Percentiles rank a stretch among this genome's conserved stretches.
Evolutionary conservation across 2,797 vertebrate species (phyloP).

Genomic region (Huso huso): DNA sequence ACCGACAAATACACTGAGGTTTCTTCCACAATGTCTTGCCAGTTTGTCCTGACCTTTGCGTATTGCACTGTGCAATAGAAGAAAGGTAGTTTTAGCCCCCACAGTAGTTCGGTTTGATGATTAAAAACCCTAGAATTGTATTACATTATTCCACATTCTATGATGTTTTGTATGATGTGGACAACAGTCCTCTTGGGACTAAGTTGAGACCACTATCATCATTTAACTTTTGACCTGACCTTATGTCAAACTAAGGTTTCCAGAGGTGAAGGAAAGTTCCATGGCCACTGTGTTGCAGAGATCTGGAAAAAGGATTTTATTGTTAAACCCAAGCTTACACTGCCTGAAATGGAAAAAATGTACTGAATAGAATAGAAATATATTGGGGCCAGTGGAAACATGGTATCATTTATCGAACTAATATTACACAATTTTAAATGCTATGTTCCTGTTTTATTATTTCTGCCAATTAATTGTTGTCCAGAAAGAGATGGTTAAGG

Average conservation of each 20-base stretch:
- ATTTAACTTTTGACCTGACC: conserved; percentile 63
- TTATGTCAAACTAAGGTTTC: conserved; percentile 45
- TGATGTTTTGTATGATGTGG: conserved; percentile 26
- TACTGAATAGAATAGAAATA: too few species aligned
- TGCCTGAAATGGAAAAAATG: too few species aligned
- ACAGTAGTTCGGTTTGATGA: conserved; percentile 44
- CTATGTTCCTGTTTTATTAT: too few species aligned
- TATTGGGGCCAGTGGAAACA: too few species aligned
- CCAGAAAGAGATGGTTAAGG: too few species aligned
- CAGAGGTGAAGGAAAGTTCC: conserved; percentile 34
- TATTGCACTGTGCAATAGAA: conserved; percentile 51
- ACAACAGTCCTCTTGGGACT: conserved; percentile 58
- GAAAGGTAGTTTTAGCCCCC: conserved; percentile 38
- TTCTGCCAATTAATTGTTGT: too few species aligned
- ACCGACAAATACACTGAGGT: conserved; percentile 43
- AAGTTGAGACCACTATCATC: conserved; percentile 44
- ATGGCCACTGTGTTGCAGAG: conserved; percentile 3
- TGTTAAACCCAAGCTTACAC: too few species aligned
- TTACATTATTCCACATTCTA: conserved; percentile 15
- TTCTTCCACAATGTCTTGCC: conserved; percentile 40
- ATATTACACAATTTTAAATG: too few species aligned
- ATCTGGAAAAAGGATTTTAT: not conserved
- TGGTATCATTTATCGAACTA: too few species aligned
- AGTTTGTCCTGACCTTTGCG: conserved; percentile 35
- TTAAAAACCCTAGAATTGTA: conserved; percentile 30